Evolutionary conservation across 2,888 invertebrate species (phyloP), one percentile per base, ranked within the genome.

Genomic region (Noctua comes): DNA sequence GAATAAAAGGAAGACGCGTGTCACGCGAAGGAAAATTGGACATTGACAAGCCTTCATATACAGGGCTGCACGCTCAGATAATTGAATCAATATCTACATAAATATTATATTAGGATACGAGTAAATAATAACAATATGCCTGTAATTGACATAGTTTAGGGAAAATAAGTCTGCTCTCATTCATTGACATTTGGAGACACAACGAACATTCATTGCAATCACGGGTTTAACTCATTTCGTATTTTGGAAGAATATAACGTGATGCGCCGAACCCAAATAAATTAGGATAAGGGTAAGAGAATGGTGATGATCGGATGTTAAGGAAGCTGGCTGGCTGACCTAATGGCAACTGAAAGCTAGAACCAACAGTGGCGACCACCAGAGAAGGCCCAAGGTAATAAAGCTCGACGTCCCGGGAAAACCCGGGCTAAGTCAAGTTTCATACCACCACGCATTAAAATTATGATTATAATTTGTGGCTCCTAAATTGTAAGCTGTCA

Each of bases 31-130:
- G 57, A 62, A 57, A 77, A 77, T 80, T 74, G 65, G 46, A 82
- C 66, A 68, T 31, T 43, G 68, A 82, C 81, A 71, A 71, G 68
- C 68, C 48, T 62, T 76, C 54, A 81, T 48, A 48, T 1, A 70
- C 62, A 68, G 40, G 24, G 46, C 46, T 57, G 68, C 31, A 68
- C 62, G 48, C 21, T 71, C 46, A 48, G 31, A 77, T 71, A 82
- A 81, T 46, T 66, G 54, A 71, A 82, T 76, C 46, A 71, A 68
- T 71, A 57, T 68, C 46, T 64, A 57, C n/a, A 43, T 54, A 54
- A 43, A 48, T 65, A 75, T 65, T 48, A 68, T 73, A 51, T 40
- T 31, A 31, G 18, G n/a, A 27, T 36, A 43, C 18, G 51, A 73
- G 46, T 62, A 46, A 48, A 79, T 73, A 73, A 48, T 70, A 69